Evolutionary conservation across 2,113 vertebrate genomes (phyloP).

Genomic region (Hystrix cristata): DNA sequence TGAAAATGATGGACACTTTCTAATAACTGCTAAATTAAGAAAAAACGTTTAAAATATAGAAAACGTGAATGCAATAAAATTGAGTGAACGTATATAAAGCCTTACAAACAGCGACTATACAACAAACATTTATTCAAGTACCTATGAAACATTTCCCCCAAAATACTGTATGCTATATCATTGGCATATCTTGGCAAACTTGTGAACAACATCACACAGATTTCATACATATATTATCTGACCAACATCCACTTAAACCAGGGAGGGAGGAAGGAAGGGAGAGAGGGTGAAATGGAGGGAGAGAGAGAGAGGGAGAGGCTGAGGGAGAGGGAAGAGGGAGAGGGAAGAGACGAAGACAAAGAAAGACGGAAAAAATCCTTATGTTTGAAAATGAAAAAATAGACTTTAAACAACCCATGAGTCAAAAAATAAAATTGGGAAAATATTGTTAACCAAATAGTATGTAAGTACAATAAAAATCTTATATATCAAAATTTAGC

Average conservation of each 20-base stretch:
- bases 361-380: background rate
- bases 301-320: background rate
- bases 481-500: background rate
- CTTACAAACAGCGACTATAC: background rate
- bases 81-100: background rate
- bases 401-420: background rate
- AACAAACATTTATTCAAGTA: slow-evolving; percentile 8
- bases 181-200: slow-evolving; percentile 9
- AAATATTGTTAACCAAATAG: slow-evolving; percentile 4
- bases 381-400: slow-evolving; percentile 1
- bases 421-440: background rate
- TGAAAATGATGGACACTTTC: background rate
- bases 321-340: background rate
- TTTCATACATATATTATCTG: background rate
- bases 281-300: background rate
- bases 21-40: background rate
- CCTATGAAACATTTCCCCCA: background rate
- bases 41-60: slow-evolving; percentile 5
- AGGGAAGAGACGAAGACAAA: background rate
- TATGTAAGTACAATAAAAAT: background rate
- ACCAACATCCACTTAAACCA: background rate
- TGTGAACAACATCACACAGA: background rate
- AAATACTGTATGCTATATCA: background rate
- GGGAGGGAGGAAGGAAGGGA: background rate
- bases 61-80: background rate